phyloP scores from a whole-genome alignment of 2,113 vertebrate genomes.

The Cathartes aura region DNA sequence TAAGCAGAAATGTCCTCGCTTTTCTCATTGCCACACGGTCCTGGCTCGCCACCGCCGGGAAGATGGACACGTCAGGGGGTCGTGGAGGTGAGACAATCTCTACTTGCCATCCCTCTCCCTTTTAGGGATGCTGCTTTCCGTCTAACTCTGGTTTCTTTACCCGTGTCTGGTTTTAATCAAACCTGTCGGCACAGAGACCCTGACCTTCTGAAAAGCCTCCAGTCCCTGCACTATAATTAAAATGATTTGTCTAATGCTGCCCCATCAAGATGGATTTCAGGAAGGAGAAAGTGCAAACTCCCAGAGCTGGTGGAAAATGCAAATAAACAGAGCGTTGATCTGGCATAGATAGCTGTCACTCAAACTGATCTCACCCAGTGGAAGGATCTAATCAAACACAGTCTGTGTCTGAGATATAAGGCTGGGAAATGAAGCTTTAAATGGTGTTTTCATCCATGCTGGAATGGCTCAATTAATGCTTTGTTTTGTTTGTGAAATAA shows the following conservation, averaged over 20 bases:
- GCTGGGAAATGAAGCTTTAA: neutral
- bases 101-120: neutral
- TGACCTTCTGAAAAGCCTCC: neutral
- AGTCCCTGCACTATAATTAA: neutral
- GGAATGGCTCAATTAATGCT: neutral
- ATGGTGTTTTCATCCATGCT: neutral
- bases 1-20: neutral
- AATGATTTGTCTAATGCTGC: neutral
- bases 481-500: neutral
- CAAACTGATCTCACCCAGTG: neutral
- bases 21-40: neutral
- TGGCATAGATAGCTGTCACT: neutral
- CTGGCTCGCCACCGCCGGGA: neutral
- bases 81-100: neutral
- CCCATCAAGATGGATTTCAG: neutral
- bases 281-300: neutral
- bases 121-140: neutral
- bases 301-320: neutral
- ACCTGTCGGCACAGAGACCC: neutral
- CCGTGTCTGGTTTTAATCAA: neutral
- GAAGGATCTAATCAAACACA: neutral
- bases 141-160: neutral
- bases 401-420: neutral
- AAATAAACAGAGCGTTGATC: neutral
- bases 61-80: accelerated